Evolutionary conservation across 2,113 vertebrate genomes (phyloP).

Genomic region (Cariama cristata): DNA sequence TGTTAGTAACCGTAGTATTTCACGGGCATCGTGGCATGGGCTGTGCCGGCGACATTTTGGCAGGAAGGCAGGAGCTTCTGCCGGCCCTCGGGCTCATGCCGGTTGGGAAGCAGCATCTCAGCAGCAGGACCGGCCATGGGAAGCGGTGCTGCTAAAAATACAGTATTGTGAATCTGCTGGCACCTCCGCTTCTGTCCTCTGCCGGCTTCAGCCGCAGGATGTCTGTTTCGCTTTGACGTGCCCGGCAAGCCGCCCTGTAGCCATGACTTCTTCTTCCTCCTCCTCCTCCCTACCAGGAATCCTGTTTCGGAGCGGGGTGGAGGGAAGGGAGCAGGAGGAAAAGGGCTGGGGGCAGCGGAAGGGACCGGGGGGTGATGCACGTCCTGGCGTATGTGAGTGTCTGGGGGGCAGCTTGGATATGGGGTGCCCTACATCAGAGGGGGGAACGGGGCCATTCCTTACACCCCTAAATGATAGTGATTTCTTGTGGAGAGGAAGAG

Average conservation of each 20-base stretch:
- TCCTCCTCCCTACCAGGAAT: neutral
- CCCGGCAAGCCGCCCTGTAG: neutral
- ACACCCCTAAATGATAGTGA: neutral
- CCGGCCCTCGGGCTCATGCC: accelerated
- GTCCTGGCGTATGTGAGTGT: neutral
- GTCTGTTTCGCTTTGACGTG: neutral
- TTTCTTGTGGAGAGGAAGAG: neutral
- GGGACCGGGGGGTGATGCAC: neutral
- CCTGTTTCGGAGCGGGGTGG: neutral
- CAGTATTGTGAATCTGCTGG: neutral
- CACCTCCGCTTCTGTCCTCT: neutral
- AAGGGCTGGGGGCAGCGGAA: neutral
- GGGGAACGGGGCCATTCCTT: accelerated
- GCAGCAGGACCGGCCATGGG: accelerated
- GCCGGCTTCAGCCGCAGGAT: neutral
- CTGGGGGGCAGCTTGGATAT: neutral
- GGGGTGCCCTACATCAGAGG: accelerated
- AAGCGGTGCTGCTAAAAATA: neutral
- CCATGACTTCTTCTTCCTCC: neutral
- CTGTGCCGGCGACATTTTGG: accelerated
- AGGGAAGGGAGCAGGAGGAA: neutral
- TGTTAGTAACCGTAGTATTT: neutral
- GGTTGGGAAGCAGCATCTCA: neutral
- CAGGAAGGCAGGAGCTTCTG: neutral
- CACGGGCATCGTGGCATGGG: accelerated